phyloP scores from a whole-genome alignment of 2,113 vertebrate species.

The Ammodramus savannarum region DNA sequence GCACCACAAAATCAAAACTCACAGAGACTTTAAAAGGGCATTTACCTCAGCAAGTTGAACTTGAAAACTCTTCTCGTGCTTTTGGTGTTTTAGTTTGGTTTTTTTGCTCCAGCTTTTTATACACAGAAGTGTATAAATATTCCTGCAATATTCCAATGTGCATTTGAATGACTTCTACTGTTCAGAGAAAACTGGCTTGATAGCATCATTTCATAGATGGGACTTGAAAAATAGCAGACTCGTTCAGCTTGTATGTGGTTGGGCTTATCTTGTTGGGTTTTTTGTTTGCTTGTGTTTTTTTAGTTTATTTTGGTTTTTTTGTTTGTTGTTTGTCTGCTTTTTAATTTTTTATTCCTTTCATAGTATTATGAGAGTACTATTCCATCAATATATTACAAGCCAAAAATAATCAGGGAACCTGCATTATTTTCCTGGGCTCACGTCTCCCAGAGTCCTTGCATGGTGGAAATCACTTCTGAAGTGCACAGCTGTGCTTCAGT shows the following conservation, averaged over 20 bases:
- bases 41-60: background rate
- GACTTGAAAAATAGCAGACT: background rate
- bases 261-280: background rate
- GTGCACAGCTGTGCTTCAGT: background rate
- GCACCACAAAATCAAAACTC: background rate
- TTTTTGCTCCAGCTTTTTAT: background rate
- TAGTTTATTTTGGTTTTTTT: background rate
- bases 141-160: background rate
- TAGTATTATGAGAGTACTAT: background rate
- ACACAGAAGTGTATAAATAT: background rate
- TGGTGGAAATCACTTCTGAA: background rate
- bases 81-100: background rate
- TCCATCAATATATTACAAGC: background rate
- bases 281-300: background rate
- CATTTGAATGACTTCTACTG: background rate
- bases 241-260: background rate
- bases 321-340: background rate
- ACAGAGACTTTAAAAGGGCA: background rate
- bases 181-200: background rate
- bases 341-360: background rate
- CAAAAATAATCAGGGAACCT: background rate
- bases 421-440: background rate
- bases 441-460: background rate
- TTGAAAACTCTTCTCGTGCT: background rate
- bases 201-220: background rate